phyloP scores from a whole-genome alignment of 2,888 invertebrate species.

The Orthonychiurus folsomi region DNA sequence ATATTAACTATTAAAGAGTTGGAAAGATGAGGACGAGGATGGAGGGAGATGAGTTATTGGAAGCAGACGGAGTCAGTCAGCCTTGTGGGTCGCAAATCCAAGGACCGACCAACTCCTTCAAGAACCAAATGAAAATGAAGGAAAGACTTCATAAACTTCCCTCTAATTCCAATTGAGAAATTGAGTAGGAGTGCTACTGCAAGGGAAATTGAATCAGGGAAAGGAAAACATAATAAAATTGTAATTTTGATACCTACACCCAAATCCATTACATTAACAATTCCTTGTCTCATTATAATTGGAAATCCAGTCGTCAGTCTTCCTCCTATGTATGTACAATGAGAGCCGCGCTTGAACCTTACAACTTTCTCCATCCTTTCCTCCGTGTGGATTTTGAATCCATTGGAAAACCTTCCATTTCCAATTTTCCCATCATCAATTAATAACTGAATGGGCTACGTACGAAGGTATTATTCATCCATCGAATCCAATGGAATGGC shows the following conservation, averaged over 20 bases:
- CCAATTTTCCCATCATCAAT: background rate
- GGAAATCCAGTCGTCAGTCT: no score
- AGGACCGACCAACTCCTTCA: no score
- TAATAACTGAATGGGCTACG: background rate
- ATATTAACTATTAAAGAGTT: constrained; percentile 41
- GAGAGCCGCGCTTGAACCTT: no score
- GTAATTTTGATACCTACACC: constrained; percentile 30
- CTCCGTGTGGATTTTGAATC: no score
- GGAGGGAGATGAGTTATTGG: constrained; percentile 20
- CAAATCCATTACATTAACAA: no score
- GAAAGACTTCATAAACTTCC: no score
- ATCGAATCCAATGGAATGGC: background rate
- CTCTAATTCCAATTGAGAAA: no score
- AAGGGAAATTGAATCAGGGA: constrained; percentile 36
- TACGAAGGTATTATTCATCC: background rate
- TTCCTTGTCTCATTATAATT: no score
- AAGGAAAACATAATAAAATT: constrained; percentile 34
- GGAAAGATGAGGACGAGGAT: constrained; percentile 13
- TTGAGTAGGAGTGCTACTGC: constrained; percentile 26
- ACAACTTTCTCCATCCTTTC: background rate
- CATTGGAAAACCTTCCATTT: background rate
- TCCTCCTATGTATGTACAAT: no score
- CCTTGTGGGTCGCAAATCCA: no score
- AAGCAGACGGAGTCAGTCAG: constrained; percentile 11
- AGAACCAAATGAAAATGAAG: no score